A percentile compares a stretch with the other conserved stretches of the same genome.
Evolutionary conservation across 2,888 invertebrate species (phyloP).

Genomic region (Ypsolopha scabrella): DNA sequence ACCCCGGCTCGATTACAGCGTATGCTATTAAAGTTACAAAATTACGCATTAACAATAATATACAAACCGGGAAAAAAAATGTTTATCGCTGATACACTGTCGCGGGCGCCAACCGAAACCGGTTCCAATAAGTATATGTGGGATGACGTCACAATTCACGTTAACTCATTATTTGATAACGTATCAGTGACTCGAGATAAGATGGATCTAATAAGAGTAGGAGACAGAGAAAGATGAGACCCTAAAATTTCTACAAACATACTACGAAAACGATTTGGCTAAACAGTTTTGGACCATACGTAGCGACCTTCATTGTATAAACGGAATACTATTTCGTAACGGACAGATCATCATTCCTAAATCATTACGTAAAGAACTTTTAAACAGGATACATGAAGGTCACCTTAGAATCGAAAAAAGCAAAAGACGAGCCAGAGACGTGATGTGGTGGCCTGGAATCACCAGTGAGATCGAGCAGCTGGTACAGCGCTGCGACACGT

Average conservation of each 20-base stretch:
- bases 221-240: background rate
- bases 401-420: conserved; percentile 9
- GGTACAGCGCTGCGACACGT: conserved; percentile 11
- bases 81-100: conserved; percentile 22
- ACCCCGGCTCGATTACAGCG: conserved; percentile 16
- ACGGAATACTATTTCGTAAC: background rate
- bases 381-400: conserved; percentile 8
- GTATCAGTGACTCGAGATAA: background rate
- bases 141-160: conserved; percentile 6
- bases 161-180: too few species aligned
- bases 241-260: background rate
- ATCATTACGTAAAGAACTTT: background rate
- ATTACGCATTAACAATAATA: too few species aligned
- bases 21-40: conserved; percentile 17
- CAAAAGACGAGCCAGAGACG: too few species aligned
- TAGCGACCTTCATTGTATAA: background rate
- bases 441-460: too few species aligned
- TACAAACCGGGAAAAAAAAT: conserved; percentile 21
- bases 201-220: background rate
- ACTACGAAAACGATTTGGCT: background rate
- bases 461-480: too few species aligned
- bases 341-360: background rate
- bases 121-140: conserved; percentile 3
- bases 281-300: background rate
- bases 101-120: conserved; percentile 12